A percentile compares a stretch with the other conserved stretches of the same genome.
Conservation (phyloP, 2,888 invertebrate genomes). For the Hypomecis punctinalis region DNA sequence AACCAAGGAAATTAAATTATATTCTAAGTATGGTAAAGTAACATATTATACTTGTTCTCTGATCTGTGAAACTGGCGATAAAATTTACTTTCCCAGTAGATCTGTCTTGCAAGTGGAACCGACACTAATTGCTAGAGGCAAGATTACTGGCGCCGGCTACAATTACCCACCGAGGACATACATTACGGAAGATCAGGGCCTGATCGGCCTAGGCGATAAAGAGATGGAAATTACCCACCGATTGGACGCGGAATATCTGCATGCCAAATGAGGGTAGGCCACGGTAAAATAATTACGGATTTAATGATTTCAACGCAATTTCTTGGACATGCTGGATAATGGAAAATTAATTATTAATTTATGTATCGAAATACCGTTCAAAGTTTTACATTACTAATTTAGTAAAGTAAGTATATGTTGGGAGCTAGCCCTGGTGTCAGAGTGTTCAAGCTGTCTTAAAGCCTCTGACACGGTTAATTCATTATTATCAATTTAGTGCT, state of each 20-base stretch:
- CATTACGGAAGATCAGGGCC: conserved; percentile 77
- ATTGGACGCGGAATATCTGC: conserved; percentile 40
- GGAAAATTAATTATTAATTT: too few species aligned
- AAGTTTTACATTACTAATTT: too few species aligned
- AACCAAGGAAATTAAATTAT: too few species aligned
- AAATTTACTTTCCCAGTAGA: conserved; percentile 11
- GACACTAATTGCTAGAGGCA: conserved; percentile 72
- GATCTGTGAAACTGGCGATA: conserved; percentile 3
- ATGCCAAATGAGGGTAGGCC: conserved; percentile 28
- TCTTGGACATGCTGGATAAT: too few species aligned
- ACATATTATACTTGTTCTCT: not conserved
- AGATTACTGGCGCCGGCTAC: conserved; percentile 75
- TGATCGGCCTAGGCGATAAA: conserved; percentile 61
- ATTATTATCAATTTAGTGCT: too few species aligned
- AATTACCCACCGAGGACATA: conserved; percentile 77
- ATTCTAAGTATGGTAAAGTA: too few species aligned
- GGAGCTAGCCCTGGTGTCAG: too few species aligned
- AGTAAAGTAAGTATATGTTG: too few species aligned
- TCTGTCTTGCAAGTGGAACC: conserved; percentile 47
- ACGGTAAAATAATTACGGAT: conserved; percentile 23
- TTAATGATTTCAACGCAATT: conserved; percentile 1
- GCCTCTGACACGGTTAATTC: too few species aligned
- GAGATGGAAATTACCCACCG: conserved; percentile 64
- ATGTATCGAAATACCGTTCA: too few species aligned
- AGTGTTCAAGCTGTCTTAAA: too few species aligned